These are phyloP conservation scores for Onychostoma macrolepis DNA, from an alignment of 2,113 vertebrate species.

Conservation along the genomic window DNA sequence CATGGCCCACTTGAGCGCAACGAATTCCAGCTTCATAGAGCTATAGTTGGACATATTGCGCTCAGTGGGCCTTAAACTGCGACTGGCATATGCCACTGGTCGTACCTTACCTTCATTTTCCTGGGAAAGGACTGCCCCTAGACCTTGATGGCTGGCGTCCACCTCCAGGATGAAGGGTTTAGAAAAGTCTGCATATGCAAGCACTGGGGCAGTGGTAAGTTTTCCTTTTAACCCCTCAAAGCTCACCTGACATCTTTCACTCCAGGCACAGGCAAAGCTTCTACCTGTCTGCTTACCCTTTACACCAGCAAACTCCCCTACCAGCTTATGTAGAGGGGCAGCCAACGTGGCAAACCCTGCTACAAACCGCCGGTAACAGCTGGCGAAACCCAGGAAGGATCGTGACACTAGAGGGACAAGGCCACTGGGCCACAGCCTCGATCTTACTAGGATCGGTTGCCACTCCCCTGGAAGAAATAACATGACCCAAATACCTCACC, in stretches of 20 bases:
- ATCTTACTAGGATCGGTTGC: background rate
- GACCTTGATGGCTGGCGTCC: background rate
- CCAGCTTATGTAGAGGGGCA: background rate
- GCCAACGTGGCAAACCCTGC: background rate
- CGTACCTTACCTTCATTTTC: background rate
- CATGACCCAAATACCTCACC: background rate
- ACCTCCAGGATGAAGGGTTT: background rate
- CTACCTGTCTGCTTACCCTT: background rate
- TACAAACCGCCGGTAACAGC: background rate
- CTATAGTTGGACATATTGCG: background rate
- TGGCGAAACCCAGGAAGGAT: background rate
- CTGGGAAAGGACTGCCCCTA: background rate
- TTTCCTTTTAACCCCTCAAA: background rate
- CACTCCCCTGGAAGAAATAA: background rate
- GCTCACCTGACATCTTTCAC: background rate
- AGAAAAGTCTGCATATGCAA: background rate
- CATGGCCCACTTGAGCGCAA: too few relatives aligned
- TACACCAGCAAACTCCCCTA: background rate
- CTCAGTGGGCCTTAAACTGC: background rate
- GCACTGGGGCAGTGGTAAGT: background rate
- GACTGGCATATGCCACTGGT: background rate
- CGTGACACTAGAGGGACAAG: background rate
- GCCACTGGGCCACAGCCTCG: background rate
- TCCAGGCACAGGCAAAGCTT: background rate
- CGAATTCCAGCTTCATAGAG: too few relatives aligned